Base-by-base conservation (phyloP, 1,140 invertebrate genomes). In the Portunus trituberculatus region DNA sequence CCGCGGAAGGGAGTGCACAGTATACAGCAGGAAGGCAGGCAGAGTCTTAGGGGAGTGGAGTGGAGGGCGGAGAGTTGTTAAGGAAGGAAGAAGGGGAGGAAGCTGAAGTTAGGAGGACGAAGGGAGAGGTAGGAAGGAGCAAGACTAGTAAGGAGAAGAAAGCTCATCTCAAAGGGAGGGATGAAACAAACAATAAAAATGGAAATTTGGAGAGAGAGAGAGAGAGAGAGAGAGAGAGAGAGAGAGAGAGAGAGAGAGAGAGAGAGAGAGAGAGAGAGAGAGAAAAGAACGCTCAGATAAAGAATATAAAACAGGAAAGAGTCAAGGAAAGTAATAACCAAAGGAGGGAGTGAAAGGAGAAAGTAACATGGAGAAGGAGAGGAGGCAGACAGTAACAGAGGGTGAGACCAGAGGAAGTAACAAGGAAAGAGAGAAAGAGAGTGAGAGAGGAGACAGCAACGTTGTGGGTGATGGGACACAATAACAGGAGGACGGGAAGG, bases 191-290 rank as follows among this genome's bases (percentile, higher is more conserved):
- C 12, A 20, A 76, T 12, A 76, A 20, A 76, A 20, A 76, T 12
- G 20, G 20, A 16, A 20, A 76, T 1, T 20, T 8, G 20, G 20
- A 16, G 67, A 76, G 67, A 76, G 67, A 76, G 67, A 76, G 67
- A 76, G 67, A 76, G 67, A 76, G 25, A n/a, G 67, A 76, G 67
- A 76, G 67, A 76, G 67, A 76, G 67, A 76, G 67, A 76, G 67
- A 76, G 67, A 76, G 67, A 76, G 67, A 76, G 67, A 76, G 67
- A 76, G 67, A 76, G 67, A 76, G 67, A 76, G 67, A 76, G 67
- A 76, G 67, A 76, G 67, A 76, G 67, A 76, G 67, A 25, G 67
- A 76, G 67, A 76, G 67, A 25, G 67, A 76, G 67, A 76, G 16
- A n/a, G 67, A 76, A 76, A 20, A 76, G 67, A 8, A 76, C 12